Evolutionary conservation across 2,888 invertebrate genomes (phyloP), one percentile per base, ranked within the genome.

Genomic region (Melitaea athalia): DNA sequence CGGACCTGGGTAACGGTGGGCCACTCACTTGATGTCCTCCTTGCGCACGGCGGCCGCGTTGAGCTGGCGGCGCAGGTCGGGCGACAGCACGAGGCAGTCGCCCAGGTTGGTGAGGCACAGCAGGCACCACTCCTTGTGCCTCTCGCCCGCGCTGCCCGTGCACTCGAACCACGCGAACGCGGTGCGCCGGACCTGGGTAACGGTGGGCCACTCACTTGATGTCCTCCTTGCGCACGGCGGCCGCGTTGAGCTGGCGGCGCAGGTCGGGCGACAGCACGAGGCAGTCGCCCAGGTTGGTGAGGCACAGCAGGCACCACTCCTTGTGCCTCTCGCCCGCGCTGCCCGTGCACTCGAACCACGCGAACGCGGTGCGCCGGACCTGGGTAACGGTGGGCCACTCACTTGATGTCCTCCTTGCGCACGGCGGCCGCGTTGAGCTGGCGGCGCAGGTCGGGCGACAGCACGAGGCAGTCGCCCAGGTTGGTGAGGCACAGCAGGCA

Each of bases 11-110:
- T n/a, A n/a, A n/a, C n/a, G n/a, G n/a, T n/a, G n/a, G n/a, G n/a
- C n/a, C n/a, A n/a, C n/a, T n/a, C n/a, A n/a, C n/a, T n/a, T n/a
- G 82, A 99, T 98, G 86, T 99, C 99, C 88, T 99, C 99, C 81
- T 97, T 95, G 84, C 97, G 95, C 61, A 99, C 96, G 69, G 98
- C 97, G 63, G 97, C 96, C 0, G 97, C 97, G 87, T 97, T 97
- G 71, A 98, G 93, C 87, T 99, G 99, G 53, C 98, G 93, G 75
- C 97, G 95, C 72, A 99, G 93, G 85, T 98, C 98, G 71, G 99
- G 95, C 75, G 96, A 97, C 71, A 98, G 95, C 71, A 99, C 96
- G 79, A 98, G 95, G 77, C 98, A 95, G 86, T 99, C 99, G 45
- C 99, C 99, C 77, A 97, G 95, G 93, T 99, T 99, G 63, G 98